These are phyloP conservation scores for Mactromeris polynyma DNA, from an alignment of 2,888 invertebrate genomes.

Conservation along the genomic window DNA sequence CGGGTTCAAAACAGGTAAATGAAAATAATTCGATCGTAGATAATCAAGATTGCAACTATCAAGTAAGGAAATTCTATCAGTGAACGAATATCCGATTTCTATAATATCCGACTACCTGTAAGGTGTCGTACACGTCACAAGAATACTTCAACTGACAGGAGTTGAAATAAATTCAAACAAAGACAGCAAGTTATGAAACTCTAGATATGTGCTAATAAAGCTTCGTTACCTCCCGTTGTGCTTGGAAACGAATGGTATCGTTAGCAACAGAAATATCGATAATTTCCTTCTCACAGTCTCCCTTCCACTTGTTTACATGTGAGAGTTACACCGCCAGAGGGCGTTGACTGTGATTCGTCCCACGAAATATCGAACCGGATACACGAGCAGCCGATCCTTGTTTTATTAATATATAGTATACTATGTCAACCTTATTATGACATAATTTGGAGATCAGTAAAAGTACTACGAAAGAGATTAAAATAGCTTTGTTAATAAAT, in stretches of 20 bases:
- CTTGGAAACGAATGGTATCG: conserved; percentile 22
- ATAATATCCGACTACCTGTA: background rate
- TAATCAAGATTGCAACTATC: too few species aligned
- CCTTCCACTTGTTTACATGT: conserved; percentile 24
- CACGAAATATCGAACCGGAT: background rate
- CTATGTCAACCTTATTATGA: too few species aligned
- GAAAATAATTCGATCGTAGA: too few species aligned
- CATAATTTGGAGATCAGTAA: too few species aligned
- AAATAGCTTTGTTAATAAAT: too few species aligned
- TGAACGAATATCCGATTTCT: background rate
- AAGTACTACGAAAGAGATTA: too few species aligned
- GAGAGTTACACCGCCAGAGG: background rate
- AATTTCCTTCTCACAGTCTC: background rate
- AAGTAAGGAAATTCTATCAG: too few species aligned
- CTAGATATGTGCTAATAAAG: background rate
- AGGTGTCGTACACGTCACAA: background rate
- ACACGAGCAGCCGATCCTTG: background rate
- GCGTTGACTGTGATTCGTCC: conserved; percentile 1
- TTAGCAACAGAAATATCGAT: conserved; percentile 29
- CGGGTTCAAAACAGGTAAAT: too few species aligned
- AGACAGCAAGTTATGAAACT: background rate
- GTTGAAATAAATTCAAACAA: background rate
- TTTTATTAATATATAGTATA: background rate
- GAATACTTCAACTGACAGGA: background rate
- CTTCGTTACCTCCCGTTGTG: background rate